A percentile compares a stretch with the other conserved stretches of the same genome.
These are phyloP conservation scores for Lasioglossum albipes DNA, from an alignment of 1,140 invertebrate genomes.

Conservation along the genomic window DNA sequence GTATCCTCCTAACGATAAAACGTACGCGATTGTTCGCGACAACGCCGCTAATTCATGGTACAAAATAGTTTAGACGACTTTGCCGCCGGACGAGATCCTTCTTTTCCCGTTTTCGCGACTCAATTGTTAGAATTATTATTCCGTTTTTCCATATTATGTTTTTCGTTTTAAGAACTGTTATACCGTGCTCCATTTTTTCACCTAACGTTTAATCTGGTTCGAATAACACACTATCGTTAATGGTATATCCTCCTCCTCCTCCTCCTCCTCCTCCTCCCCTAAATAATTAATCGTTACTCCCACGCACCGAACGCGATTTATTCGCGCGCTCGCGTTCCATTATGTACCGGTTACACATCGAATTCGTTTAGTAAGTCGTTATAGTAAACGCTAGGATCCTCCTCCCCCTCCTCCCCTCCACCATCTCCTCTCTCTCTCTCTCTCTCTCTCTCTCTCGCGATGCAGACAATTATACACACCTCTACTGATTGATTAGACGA, in stretches of 20 bases:
- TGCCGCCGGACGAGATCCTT: conserved; percentile 55
- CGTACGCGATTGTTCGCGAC: conserved; percentile 24
- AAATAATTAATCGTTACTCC: conserved; percentile 35
- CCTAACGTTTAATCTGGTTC: conserved; percentile 39
- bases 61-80: conserved; percentile 77
- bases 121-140: conserved; percentile 22
- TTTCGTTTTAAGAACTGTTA: conserved; percentile 74
- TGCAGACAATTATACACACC: conserved; percentile 37
- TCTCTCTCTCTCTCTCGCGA: no score
- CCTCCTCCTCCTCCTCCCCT: conserved; percentile 7
- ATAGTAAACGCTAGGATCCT: conserved; percentile 53
- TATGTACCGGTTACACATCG: conserved; percentile 73
- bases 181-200: conserved; percentile 74
- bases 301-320: conserved; percentile 14
- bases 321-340: conserved; percentile 46
- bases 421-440: no score
- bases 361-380: conserved; percentile 58
- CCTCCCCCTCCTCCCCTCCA: no score
- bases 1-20: conserved; percentile 26
- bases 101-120: conserved; percentile 23
- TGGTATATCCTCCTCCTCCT: no score
- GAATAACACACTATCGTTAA: conserved; percentile 20
- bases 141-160: conserved; percentile 38
- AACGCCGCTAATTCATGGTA: conserved; percentile 69
- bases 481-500: conserved; percentile 41